Base-by-base conservation (phyloP, 2,797 vertebrate genomes). In the Leontopithecus rosalia region DNA sequence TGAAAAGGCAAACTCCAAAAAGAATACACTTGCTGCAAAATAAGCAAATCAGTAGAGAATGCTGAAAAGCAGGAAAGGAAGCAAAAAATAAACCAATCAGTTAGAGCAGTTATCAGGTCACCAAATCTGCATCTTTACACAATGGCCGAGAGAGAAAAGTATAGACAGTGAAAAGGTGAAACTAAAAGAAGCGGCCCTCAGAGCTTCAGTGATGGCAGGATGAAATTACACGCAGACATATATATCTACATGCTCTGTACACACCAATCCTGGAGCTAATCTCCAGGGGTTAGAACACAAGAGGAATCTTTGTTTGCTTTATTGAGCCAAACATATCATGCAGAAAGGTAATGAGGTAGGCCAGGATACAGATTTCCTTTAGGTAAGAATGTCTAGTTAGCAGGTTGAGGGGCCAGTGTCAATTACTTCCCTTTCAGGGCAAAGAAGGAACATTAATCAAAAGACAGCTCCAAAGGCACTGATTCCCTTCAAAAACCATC, bases 221-320 rank as follows among this genome's bases (percentile, higher is more conserved):
- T 88, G 94, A 91, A 97, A 96, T 96, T 83, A 96, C 84, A 98
- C 89, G 86, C 72, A 91, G 83, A 92, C 76, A 75, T 43, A 89
- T 12, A 88, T 64, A 94, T 80, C 80, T 89, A 52, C 89, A 50
- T 4, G 72, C 26, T 70, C 61, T 83, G 77, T 20, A 80, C 81
- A 96, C 93, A 50, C 80, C 82, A 90, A 84, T 39, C 52, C 85
- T n/a, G 33, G 30, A 77, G 67, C 94, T 95, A 55, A 89, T 87
- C 88, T 97, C 96, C 70, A 84, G 86, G 41, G 73, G 50, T 58
- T 84, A 89, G 57, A 87, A 64, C 41, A 94, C 52, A 95, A 90
- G 89, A 94, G 90, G 55, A 94, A 93, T 70, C 84, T 93, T 72
- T 91, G 85, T 88, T 61, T 82, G 81, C 48, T 72, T 95, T 55